These are phyloP conservation scores for Parnassius apollo DNA, from an alignment of 2,888 invertebrate species.

Conservation along the genomic window DNA sequence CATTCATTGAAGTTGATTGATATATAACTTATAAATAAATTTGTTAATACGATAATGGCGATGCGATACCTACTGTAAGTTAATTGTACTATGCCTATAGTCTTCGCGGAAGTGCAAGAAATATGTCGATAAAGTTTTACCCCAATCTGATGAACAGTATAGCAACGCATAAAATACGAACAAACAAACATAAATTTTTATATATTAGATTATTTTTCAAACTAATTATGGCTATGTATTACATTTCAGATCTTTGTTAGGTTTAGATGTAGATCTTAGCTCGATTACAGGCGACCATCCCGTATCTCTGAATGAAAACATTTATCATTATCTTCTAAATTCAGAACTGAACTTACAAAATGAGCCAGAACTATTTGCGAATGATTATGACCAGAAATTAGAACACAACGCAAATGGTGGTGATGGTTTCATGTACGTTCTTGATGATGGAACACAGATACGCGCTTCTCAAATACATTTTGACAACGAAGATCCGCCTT, in stretches of 20 bases:
- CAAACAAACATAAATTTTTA: too few relatives aligned
- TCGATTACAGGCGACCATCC: constrained; percentile 65
- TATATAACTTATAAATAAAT: too few relatives aligned
- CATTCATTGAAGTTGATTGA: too few relatives aligned
- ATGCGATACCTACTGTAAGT: too few relatives aligned
- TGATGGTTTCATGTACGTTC: constrained; percentile 58
- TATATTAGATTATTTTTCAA: too few relatives aligned
- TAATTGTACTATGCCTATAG: too few relatives aligned
- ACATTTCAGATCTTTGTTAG: constrained; percentile 55
- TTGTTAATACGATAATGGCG: too few relatives aligned
- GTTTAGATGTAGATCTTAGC: constrained; percentile 67
- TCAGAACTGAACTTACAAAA: constrained; percentile 47
- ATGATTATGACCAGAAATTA: constrained; percentile 46
- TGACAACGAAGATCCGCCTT: constrained; percentile 66
- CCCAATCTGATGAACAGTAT: too few relatives aligned
- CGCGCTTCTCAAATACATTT: constrained; percentile 74
- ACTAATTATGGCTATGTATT: neutral
- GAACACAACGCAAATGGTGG: constrained; percentile 38
- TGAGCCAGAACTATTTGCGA: constrained; percentile 34
- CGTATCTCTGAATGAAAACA: constrained; percentile 62
- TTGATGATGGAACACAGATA: constrained; percentile 74
- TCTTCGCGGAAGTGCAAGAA: too few relatives aligned
- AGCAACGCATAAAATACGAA: too few relatives aligned
- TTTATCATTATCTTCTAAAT: constrained; percentile 64
- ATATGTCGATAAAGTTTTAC: too few relatives aligned